Evolutionary conservation across 2,888 invertebrate genomes (phyloP), one percentile per base, ranked within the genome.

Genomic region (Temnothorax rugatulus): DNA sequence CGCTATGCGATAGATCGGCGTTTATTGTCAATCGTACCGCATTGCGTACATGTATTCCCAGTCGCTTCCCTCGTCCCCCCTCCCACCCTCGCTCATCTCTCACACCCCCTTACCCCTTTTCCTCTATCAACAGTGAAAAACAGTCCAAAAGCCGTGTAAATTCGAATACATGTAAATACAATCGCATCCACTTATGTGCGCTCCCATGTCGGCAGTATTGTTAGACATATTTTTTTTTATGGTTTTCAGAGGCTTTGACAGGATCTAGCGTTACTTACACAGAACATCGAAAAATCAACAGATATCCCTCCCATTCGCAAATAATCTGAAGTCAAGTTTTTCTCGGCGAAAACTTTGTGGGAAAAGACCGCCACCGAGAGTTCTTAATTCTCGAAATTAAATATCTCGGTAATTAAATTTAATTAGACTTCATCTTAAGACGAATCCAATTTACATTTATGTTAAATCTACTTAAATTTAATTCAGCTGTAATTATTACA

Each of bases 101-200:
- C 21, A 0, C 18, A 9, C n/a, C 25, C 29, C 57, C 34, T 18
- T n/a, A 1, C 5, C 34, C 52, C 15, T 44, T 4, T 47, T 9
- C 25, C 18, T 4, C 52, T 25, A 29, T 54, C 29, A 41, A 61
- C 13, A 38, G 7, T 47, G n/a, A 86, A 86, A 88, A 77, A 82
- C 18, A 52, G 21, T 47, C 57, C 47, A 81, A 81, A 84, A 82
- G 44, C 76, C 82, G 34, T 77, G 66, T n/a, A 50, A 71, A 84
- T 82, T 66, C 87, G 74, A 71, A 89, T 85, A 83, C 68, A 87
- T 75, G 89, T 83, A 89, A 84, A 88, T 88, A 71, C 76, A 83
- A 77, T 82, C 47, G 73, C 59, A n/a, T 25, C 21, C 73, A 59
- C 75, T 79, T 61, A 81, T 61, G 25, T 29, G 44, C 21, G 18